Conservation (phyloP, 2,797 vertebrate genomes). For the Alcedo atthis region DNA sequence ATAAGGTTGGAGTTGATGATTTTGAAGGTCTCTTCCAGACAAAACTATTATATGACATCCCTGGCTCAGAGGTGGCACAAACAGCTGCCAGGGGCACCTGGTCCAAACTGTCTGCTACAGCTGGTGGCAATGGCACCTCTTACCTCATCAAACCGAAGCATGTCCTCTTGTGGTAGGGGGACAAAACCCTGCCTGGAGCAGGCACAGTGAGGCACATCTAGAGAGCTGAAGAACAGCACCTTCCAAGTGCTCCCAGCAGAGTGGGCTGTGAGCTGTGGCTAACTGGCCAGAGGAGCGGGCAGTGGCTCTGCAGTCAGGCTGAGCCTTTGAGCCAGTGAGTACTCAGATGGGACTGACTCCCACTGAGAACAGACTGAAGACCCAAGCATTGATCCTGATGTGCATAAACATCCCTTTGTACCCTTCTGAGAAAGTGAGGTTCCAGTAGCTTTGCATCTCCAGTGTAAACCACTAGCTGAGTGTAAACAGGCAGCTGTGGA, state of each 20-base stretch:
- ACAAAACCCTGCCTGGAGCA: background rate
- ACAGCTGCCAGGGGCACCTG: background rate
- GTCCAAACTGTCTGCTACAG: background rate
- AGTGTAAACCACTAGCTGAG: background rate
- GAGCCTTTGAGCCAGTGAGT: background rate
- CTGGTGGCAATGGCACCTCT: background rate
- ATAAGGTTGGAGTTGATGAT: too few species aligned
- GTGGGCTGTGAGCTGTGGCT: rapidly evolving
- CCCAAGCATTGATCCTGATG: background rate
- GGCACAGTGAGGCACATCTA: background rate
- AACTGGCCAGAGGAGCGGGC: background rate
- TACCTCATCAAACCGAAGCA: background rate
- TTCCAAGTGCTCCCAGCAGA: background rate
- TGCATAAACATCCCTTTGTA: background rate
- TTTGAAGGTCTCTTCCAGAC: too few species aligned
- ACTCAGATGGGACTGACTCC: background rate
- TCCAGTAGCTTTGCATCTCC: background rate
- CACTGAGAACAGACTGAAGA: background rate
- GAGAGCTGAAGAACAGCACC: background rate
- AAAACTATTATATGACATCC: background rate
- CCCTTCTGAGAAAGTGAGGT: background rate
- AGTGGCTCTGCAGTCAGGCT: background rate
- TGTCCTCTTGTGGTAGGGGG: background rate
- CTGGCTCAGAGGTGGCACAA: background rate
- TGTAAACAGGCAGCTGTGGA: background rate